A percentile compares a stretch with the other conserved stretches of the same genome.
Conservation (phyloP, 1,140 invertebrate species). For the Elysia chlorotica region DNA sequence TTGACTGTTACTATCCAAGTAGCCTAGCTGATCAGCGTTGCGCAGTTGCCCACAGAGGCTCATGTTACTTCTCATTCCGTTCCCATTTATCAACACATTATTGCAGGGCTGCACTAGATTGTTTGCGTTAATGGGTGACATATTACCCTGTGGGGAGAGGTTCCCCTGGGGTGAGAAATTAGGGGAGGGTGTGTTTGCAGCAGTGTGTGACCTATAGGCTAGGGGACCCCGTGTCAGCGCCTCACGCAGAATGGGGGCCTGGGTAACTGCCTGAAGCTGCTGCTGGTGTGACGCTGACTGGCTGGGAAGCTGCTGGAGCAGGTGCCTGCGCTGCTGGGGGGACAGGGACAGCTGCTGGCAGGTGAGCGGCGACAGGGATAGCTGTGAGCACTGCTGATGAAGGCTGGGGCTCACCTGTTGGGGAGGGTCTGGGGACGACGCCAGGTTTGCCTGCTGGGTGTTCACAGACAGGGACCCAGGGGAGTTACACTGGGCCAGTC, state of each 20-base stretch:
- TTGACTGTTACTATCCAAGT: too few species aligned
- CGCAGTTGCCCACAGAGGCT: too few species aligned
- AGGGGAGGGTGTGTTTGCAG: constrained; percentile 11
- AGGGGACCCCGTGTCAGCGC: constrained; percentile 41
- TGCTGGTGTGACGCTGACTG: constrained; percentile 14
- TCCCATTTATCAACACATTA: too few species aligned
- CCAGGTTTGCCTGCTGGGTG: constrained; percentile 29
- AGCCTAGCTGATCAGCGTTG: too few species aligned
- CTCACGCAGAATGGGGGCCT: constrained; percentile 48
- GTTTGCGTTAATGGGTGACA: too few species aligned
- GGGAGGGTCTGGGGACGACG: constrained; percentile 37
- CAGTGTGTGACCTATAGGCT: constrained; percentile 15
- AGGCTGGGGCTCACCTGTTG: constrained; percentile 42
- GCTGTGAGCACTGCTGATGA: constrained; percentile 20
- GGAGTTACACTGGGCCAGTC: constrained; percentile 15
- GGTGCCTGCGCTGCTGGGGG: constrained; percentile 26
- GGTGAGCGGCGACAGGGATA: constrained; percentile 15
- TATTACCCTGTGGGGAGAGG: background rate
- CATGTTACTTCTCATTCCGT: too few species aligned
- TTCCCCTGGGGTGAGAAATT: background rate
- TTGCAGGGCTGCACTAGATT: background rate
- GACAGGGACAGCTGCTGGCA: constrained; percentile 36
- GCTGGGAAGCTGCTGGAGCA: constrained; percentile 10
- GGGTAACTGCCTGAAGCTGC: constrained; percentile 27
- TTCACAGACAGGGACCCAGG: constrained; percentile 31